Evolutionary conservation across 2,888 invertebrate genomes (phyloP), one percentile per base, ranked within the genome.

Genomic region (Tipula unca): DNA sequence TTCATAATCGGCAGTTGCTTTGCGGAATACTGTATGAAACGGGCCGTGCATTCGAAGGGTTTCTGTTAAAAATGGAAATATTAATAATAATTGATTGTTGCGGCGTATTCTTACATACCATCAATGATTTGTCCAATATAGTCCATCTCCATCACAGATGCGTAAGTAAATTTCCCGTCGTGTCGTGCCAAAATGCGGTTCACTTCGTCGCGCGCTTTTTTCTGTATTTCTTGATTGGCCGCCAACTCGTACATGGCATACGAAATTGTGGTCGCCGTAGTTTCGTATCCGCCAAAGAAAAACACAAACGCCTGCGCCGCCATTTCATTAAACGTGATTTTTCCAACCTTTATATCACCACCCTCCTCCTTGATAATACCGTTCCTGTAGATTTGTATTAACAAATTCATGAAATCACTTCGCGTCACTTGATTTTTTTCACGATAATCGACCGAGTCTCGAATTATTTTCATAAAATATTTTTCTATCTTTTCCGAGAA

Each of bases 351-450:
- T 69, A 20, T 10, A 69, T 69, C 69, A 69, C 69, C 69, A 5
- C 29, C 14, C 29, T 82, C 82, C 14, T 83, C 85, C 14, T 69
- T 82, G 29, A 82, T 14, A 1, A 14, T 82, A 29, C 82, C 82
- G 14, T 82, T 29, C 8, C 29, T 84, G 8, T 87, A 92, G 29
- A 93, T 87, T 83, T 93, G 90, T 32, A 92, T 90, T 39, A 93
- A 89, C 1, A 93, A 88, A 87, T 94, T 92, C 85, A 94, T 88
- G 86, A 92, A 93, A 87, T 93, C 92, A 69, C 91, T 91, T 13
- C 92, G 87, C 87, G 89, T 87, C 32, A 90, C 86, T 8, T 89
- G 88, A 85, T 89, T 88, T 86, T 89, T 86, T 86, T 91, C 90
- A 17, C 92, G 88, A 39, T 89, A 88, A 1, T 89, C 88, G 0